Evolutionary conservation across 2,797 vertebrate species (phyloP), one percentile per base, ranked within the genome.

Genomic region (Nothura maculosa): DNA sequence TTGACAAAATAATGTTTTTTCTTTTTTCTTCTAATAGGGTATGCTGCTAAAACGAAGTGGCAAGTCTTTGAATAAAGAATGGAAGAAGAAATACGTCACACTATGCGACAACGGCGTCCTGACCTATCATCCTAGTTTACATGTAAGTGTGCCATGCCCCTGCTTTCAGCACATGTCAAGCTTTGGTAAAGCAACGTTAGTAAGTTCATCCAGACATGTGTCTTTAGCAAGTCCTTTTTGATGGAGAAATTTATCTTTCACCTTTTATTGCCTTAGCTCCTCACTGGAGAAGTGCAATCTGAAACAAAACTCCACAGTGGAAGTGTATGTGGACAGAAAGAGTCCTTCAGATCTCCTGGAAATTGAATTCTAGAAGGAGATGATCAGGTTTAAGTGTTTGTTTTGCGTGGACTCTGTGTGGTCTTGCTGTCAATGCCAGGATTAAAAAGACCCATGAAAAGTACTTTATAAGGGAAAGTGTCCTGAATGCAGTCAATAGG

Each of bases 1-100:
- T 17, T 32, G 55, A 50, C 40, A 63, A 68, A 74, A 45, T 12
- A 8, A 9, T 0, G 4, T 68, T 25, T 60, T 34, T 21, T 34
- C n/a, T 7, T 52, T 58, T 75, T n/a, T 21, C 62, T 70, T 52
- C 47, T 21, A 8, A 17, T 48, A 99, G 99, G 99, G 99, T n/a
- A 99, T 99, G 99, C 97, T 99, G 85, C 96, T 99, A 94, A 99
- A 99, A 96, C 96, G 99, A 77, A 99, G 99, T 25, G 99, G 99
- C 12, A 99, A 99, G 74, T 99, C 99, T 0, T 74, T 99, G 79
- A 99, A 99, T 96, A 99, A 99, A 94, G 99, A 99, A 91, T 99
- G 99, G 99, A 99, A 99, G 97, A 99, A 99, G 98, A 99, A 99
- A 45, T 99, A 99, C 0, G 99, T 99, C 94, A 99, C 99, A 0